phyloP scores from a whole-genome alignment of 1,140 invertebrate genomes.

The Drosophila sturtevanti region DNA sequence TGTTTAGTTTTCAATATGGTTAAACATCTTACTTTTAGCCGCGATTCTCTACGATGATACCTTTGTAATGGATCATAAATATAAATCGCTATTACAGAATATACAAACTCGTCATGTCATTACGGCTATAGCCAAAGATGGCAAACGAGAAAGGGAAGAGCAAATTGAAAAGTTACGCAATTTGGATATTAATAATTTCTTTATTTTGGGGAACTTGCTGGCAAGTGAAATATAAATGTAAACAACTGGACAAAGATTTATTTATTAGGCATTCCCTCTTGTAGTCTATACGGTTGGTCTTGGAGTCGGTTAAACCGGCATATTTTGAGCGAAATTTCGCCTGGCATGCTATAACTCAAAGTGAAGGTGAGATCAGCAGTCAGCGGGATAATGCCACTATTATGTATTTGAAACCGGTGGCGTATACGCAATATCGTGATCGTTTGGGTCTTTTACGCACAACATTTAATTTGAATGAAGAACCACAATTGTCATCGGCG shows the following conservation, averaged over 20 bases:
- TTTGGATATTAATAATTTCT: conserved; percentile 94
- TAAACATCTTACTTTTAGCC: conserved; percentile 68
- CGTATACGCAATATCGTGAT: conserved; percentile 85
- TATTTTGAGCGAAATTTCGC: conserved; percentile 84
- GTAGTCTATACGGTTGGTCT: conserved; percentile 87
- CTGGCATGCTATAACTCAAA: conserved; percentile 88
- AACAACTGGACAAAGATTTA: not conserved
- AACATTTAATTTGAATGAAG: conserved; percentile 87
- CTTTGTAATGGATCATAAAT: conserved; percentile 96
- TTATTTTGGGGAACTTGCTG: conserved; percentile 87
- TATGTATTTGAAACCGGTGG: conserved; percentile 86
- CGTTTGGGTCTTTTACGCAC: conserved; percentile 87
- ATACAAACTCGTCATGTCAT: conserved; percentile 94
- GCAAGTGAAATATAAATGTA: not conserved
- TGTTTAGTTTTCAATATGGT: not conserved
- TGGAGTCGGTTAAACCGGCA: conserved; percentile 83
- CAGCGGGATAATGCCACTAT: conserved; percentile 88
- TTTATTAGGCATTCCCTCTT: conserved; percentile 43
- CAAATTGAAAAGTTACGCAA: conserved; percentile 89
- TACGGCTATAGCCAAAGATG: conserved; percentile 85
- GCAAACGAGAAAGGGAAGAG: conserved; percentile 84
- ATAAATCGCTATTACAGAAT: conserved; percentile 93
- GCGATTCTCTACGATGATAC: conserved; percentile 94
- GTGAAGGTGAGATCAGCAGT: conserved; percentile 87
- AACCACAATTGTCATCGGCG: conserved; percentile 88